Conservation (phyloP, 2,797 vertebrate genomes). For the Macropus fuliginosus region DNA sequence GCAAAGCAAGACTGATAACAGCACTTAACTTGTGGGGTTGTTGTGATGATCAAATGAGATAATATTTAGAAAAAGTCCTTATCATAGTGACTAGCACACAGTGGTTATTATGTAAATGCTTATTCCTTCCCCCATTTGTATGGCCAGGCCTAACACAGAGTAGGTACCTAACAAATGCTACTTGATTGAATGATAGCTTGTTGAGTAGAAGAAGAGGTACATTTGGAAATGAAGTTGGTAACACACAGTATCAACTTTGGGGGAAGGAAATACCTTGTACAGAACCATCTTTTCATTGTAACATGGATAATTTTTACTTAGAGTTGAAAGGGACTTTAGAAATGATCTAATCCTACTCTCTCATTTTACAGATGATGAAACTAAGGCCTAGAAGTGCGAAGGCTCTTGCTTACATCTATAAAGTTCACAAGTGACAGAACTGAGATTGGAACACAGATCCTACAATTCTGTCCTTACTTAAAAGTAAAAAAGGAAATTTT, state of each 20-base stretch:
- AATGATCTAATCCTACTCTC: neutral
- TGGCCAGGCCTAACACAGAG: neutral
- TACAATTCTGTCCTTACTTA: neutral
- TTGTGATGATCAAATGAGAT: neutral
- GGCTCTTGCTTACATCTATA: neutral
- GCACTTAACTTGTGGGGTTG: neutral
- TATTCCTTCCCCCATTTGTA: neutral
- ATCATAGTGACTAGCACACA: neutral
- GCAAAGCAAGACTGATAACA: neutral
- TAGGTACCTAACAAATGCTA: neutral
- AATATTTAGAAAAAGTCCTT: neutral
- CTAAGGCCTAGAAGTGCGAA: neutral
- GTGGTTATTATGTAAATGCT: neutral
- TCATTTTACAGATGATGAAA: neutral
- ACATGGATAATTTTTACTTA: neutral
- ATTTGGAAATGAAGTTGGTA: neutral
- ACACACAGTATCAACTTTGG: neutral
- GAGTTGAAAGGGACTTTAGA: neutral
- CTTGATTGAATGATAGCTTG: neutral
- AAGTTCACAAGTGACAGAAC: neutral
- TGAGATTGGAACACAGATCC: neutral
- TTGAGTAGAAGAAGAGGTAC: neutral
- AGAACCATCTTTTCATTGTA: neutral
- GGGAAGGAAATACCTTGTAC: neutral
- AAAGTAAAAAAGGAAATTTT: neutral